Evolutionary conservation across 2,113 vertebrate species (phyloP), one percentile per base, ranked within the genome.

Genomic region (Nothocercus julius): DNA sequence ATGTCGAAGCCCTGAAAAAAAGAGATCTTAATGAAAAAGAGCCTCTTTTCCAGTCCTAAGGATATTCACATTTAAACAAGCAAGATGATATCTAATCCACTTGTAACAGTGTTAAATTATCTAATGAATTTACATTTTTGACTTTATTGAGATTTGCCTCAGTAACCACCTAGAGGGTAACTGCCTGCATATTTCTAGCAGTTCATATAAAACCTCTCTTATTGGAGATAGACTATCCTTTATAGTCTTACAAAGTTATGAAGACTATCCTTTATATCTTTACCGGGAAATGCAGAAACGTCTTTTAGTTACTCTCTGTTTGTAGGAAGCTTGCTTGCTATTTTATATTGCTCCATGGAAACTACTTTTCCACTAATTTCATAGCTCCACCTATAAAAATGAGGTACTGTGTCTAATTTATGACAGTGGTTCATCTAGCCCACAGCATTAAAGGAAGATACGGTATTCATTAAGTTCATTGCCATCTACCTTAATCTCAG

Each of bases 1-100:
- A 67, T 99, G 99, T 73, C 99, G 98, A 87, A 99, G 98, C 76
- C 98, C 99, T 99, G 45, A 30, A 73, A 82, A 66, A 44, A 49
- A 16, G 38, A 1, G 2, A 4, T 74, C 15, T 32, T 86, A 38
- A 21, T 64, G n/a, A 68, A 76, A 63, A 3, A 77, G 2, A 78
- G 21, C 17, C 25, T 53, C 4, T 59, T 82, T 78, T 84, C 25
- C 67, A 80, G 24, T 73, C 36, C 49, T 54, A 34, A 13, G 22
- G 9, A 17, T 42, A 11, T 67, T 89, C 13, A 25, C 42, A 51
- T 42, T 69, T 70, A 89, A 82, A 56, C 21, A 74, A 45, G 24
- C 86, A 94, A 69, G 27, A 11, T n/a, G 27, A n/a, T 54, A 67
- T n/a, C 38, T 66, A 20, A 54, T 13, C 62, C 17, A 19, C 40